phyloP scores from a whole-genome alignment of 2,888 invertebrate genomes.

The Napeogenes inachia region DNA sequence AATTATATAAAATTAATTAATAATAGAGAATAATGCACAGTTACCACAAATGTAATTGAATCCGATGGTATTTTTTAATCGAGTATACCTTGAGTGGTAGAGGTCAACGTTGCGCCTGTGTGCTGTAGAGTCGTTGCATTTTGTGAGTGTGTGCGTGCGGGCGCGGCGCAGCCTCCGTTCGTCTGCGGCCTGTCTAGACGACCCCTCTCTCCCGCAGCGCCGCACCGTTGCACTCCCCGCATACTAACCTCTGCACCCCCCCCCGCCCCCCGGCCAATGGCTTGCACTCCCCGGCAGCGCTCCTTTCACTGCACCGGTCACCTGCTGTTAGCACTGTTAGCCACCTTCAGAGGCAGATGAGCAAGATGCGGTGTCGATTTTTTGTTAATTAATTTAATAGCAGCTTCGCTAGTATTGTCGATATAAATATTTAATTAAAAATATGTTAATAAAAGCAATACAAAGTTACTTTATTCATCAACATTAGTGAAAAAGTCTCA shows the following conservation, averaged over 20 bases:
- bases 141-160: slow-evolving; percentile 51
- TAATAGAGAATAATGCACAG: background rate
- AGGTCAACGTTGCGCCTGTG: slow-evolving; percentile 47
- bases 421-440: background rate
- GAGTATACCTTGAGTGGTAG: slow-evolving; percentile 45
- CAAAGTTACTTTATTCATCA: background rate
- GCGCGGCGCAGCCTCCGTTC: slow-evolving; percentile 71
- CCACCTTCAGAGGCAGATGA: slow-evolving; percentile 20
- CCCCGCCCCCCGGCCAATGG: slow-evolving; percentile 30
- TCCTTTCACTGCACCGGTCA: slow-evolving; percentile 42
- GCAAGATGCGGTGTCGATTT: slow-evolving; percentile 7
- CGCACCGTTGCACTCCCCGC: slow-evolving; percentile 33
- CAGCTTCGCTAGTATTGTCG: too few relatives aligned
- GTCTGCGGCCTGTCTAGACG: slow-evolving; percentile 77
- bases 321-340: slow-evolving; percentile 29
- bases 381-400: too few relatives aligned
- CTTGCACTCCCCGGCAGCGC: slow-evolving; percentile 29
- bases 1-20: too few relatives aligned
- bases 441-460: background rate
- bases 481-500: too few relatives aligned
- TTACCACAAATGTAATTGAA: slow-evolving; percentile 10
- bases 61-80: slow-evolving; percentile 22
- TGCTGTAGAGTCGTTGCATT: slow-evolving; percentile 44
- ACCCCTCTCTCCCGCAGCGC: slow-evolving; percentile 44
- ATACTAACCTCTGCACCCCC: slow-evolving; percentile 23